These are phyloP conservation scores for Campoletis raptor DNA, from an alignment of 2,888 invertebrate genomes.

Conservation along the genomic window DNA sequence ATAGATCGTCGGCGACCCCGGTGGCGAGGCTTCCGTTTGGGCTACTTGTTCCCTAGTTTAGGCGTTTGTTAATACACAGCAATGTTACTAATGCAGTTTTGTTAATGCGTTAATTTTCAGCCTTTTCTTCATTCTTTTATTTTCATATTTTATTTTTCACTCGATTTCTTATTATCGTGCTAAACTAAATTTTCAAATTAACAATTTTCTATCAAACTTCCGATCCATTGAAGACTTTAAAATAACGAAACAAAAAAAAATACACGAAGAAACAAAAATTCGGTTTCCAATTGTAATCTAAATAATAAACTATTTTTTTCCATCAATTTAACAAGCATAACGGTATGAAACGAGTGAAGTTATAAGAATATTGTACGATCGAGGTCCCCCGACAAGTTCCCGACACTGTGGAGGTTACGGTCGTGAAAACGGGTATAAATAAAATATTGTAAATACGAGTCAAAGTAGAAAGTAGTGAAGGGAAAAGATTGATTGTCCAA, in stretches of 20 bases:
- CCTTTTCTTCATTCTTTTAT: not conserved
- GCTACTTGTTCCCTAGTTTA: conserved; percentile 86
- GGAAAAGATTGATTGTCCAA: conserved; percentile 10
- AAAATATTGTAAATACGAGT: conserved; percentile 16
- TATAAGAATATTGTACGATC: not conserved
- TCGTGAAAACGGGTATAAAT: conserved; percentile 24
- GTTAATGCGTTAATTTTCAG: conserved; percentile 42
- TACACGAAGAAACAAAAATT: not conserved
- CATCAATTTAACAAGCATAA: not conserved
- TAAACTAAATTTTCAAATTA: not conserved
- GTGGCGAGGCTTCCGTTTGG: conserved; percentile 87
- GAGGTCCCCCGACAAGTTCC: not conserved
- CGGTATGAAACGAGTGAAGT: not conserved
- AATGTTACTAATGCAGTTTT: conserved; percentile 59
- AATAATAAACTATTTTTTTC: not conserved
- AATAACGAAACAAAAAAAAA: not conserved
- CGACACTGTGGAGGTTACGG: conserved; percentile 7
- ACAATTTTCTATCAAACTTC: not conserved
- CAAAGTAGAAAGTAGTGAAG: not conserved
- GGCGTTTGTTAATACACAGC: conserved; percentile 79
- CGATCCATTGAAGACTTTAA: not conserved
- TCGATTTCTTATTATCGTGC: not conserved
- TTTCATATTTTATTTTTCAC: not conserved
- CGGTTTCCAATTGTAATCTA: not conserved
- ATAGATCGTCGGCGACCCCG: conserved; percentile 87